Conservation (phyloP, 2,113 vertebrate genomes). For the Hyaena hyaena region DNA sequence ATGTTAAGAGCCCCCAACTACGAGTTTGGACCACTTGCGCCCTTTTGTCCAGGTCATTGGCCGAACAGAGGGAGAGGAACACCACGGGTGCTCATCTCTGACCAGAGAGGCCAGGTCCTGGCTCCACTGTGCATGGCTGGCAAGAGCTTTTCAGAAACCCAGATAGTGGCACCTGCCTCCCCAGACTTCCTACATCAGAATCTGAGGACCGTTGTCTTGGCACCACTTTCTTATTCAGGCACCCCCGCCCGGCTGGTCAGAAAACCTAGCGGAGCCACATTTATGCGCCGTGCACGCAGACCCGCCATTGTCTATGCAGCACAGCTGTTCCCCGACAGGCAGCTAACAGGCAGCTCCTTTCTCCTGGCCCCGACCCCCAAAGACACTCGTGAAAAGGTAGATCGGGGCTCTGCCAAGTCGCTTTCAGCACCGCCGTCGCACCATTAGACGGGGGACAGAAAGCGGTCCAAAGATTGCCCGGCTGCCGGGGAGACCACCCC, state of each 20-base stretch:
- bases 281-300: accelerated
- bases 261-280: neutral
- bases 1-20: neutral
- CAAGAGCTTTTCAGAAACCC: neutral
- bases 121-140: neutral
- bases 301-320: neutral
- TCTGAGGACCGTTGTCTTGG: neutral
- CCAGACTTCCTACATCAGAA: neutral
- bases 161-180: neutral
- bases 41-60: too few relatives aligned
- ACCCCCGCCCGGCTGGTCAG: neutral
- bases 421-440: neutral
- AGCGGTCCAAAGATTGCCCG: neutral
- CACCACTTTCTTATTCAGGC: neutral
- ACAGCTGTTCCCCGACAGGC: neutral
- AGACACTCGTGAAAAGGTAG: neutral
- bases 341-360: neutral
- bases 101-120: neutral
- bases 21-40: neutral
- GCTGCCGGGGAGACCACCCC: neutral
- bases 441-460: neutral
- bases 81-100: accelerated
- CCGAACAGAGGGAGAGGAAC: too few relatives aligned
- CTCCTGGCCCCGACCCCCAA: neutral
- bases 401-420: neutral